phyloP scores from a whole-genome alignment of 2,113 vertebrate species.

The Mobula hypostoma region DNA sequence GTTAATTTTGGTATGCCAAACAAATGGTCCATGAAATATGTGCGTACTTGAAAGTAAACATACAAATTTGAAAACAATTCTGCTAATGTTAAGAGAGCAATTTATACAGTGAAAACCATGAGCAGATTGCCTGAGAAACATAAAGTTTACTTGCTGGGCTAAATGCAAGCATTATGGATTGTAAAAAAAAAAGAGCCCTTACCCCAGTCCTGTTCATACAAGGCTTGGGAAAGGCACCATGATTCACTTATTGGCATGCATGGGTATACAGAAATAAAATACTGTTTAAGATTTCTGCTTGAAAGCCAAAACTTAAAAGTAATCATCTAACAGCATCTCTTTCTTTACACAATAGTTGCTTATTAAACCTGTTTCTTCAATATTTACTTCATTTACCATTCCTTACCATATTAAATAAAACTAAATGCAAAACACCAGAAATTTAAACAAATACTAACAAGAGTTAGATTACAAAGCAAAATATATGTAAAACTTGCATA shows the following conservation, averaged over 20 bases:
- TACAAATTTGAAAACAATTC: neutral
- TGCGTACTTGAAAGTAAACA: too few relatives aligned
- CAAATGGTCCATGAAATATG: neutral
- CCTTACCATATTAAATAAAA: neutral
- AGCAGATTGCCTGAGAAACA: slow-evolving; percentile 63
- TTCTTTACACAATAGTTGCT: neutral
- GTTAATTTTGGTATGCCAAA: neutral
- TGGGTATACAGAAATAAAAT: slow-evolving; percentile 69
- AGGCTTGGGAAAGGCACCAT: slow-evolving; percentile 75
- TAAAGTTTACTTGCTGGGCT: slow-evolving; percentile 55
- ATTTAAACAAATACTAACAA: neutral
- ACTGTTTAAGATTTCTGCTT: slow-evolving; percentile 59
- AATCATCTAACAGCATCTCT: slow-evolving; percentile 38
- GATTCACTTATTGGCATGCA: slow-evolving; percentile 71
- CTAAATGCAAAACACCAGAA: neutral
- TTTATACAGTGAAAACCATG: neutral
- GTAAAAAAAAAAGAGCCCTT: slow-evolving; percentile 56
- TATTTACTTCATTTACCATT: neutral
- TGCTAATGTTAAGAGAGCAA: neutral
- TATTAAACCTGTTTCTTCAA: neutral
- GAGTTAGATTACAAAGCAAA: neutral
- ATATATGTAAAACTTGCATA: neutral
- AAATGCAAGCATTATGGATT: slow-evolving; percentile 51
- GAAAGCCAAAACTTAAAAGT: slow-evolving; percentile 47
- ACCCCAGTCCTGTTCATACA: slow-evolving; percentile 77